Base-by-base conservation (phyloP, 2,888 invertebrate species). In the Lymantria dispar region DNA sequence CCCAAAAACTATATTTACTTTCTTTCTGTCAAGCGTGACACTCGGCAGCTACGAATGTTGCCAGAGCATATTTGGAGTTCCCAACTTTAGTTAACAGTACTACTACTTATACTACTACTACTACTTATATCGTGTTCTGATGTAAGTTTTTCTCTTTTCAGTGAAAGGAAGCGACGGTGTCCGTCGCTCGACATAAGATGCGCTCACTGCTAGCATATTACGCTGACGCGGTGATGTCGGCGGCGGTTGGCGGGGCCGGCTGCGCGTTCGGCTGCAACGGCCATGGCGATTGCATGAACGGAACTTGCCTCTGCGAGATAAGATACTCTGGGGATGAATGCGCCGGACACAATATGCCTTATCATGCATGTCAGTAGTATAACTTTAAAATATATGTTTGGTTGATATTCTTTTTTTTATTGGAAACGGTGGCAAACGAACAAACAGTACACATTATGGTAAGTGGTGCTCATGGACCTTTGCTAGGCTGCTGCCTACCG, bases 231-330 rank as follows among this genome's bases (percentile, higher is more conserved):
- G 81, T 89, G 71, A 89, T 90, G 90, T 69, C 84, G 58, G 87
- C 80, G 50, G 87, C 83, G 50, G 77, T 74, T 47, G 75, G 85
- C 22, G 82, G 85, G 59, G 89, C 92, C 42, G 93, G 93, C 70
- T 96, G 96, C 79, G 93, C 92, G 52, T 93, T 93, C 69, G 96
- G 94, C 84, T 98, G 98, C 90, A 97, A 96, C 74, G 97, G 97
- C 58, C 95, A 96, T 58, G 98, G 98, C 14, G 98, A 98, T 88
- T 98, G 98, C 85, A 94, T 96, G 79, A 97, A 98, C 83, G 97
- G 97, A 61, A 97, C 97, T 48, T 98, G 98, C 80, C 93, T 97
- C 66, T 98, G 98, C 85, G 97, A 97, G 92, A 98, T 98, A 69
- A 93, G 94, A 49, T 98, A 95, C 83, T 93, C 97, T 54, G 98